Evolutionary conservation across 2,113 vertebrate species (phyloP).

Genomic region (Ariopsis seemanni): DNA sequence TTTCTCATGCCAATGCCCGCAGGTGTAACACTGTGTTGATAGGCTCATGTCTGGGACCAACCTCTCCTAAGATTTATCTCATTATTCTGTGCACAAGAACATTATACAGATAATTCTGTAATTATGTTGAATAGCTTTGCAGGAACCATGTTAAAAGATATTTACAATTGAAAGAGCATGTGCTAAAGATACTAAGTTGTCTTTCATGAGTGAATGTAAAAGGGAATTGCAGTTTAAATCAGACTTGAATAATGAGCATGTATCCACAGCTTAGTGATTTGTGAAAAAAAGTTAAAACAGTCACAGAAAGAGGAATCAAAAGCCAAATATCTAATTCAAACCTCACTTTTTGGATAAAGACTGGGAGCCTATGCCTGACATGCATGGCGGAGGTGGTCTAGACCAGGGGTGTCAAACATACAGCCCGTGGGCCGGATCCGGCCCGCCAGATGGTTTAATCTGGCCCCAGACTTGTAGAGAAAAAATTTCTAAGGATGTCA

Average conservation of each 20-base stretch:
- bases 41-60: constrained; percentile 35
- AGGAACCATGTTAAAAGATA: not conserved
- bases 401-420: too few relatives aligned
- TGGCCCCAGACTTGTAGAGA: too few relatives aligned
- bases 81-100: constrained; percentile 33
- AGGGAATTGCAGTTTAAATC: not conserved
- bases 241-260: not conserved
- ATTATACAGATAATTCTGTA: constrained; percentile 50
- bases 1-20: too few relatives aligned
- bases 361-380: too few relatives aligned
- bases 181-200: not conserved
- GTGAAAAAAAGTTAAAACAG: too few relatives aligned
- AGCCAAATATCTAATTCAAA: too few relatives aligned
- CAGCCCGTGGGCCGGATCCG: too few relatives aligned
- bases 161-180: not conserved
- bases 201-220: not conserved
- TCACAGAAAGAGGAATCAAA: too few relatives aligned
- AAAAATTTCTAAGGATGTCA: too few relatives aligned
- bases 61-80: constrained; percentile 41
- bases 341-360: too few relatives aligned
- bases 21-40: constrained; percentile 45
- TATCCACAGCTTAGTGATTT: not conserved
- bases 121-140: constrained; percentile 48
- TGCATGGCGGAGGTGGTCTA: too few relatives aligned
- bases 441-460: too few relatives aligned